A percentile compares a stretch with the other conserved stretches of the same genome.
phyloP scores from a whole-genome alignment of 1,140 invertebrate genomes.

The Drosophila sp. region DNA sequence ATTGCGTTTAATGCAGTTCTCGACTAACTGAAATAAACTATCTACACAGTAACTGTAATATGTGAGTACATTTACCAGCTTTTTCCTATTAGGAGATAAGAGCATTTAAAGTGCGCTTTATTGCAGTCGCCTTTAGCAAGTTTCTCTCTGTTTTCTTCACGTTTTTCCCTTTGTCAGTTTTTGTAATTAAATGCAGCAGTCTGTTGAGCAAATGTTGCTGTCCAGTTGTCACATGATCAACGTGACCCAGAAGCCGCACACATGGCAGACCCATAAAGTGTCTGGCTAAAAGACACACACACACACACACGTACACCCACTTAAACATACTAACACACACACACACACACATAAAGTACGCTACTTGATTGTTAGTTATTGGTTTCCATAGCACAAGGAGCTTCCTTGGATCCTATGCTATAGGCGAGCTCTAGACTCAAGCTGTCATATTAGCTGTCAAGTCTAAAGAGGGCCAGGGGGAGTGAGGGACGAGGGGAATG shows the following conservation, averaged over 20 bases:
- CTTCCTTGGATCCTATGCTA: not conserved
- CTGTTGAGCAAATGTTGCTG: slow-evolving; percentile 62
- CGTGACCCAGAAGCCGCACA: slow-evolving; percentile 67
- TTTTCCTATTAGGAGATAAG: not conserved
- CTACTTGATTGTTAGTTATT: slow-evolving; percentile 51
- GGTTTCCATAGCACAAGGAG: slow-evolving; percentile 20
- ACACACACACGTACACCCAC: slow-evolving; percentile 9
- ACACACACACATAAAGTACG: slow-evolving; percentile 26
- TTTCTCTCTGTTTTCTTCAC: slow-evolving; percentile 4
- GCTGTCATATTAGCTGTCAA: slow-evolving; percentile 77
- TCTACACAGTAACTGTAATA: no score
- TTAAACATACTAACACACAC: slow-evolving; percentile 30
- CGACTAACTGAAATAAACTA: no score
- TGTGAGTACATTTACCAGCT: not conserved
- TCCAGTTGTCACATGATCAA: slow-evolving; percentile 67
- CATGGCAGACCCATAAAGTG: slow-evolving; percentile 72
- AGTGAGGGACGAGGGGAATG: not conserved
- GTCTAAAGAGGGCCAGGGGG: slow-evolving; percentile 7
- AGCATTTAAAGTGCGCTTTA: slow-evolving; percentile 2
- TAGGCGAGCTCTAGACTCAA: slow-evolving; percentile 55
- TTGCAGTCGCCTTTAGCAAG: slow-evolving; percentile 4
- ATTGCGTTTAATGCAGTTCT: no score
- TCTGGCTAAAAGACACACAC: slow-evolving; percentile 35
- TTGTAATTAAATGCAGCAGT: slow-evolving; percentile 72
- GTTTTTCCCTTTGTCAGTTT: slow-evolving; percentile 24